Evolutionary conservation across 2,888 invertebrate genomes (phyloP).

Genomic region (Eledona agricola): DNA sequence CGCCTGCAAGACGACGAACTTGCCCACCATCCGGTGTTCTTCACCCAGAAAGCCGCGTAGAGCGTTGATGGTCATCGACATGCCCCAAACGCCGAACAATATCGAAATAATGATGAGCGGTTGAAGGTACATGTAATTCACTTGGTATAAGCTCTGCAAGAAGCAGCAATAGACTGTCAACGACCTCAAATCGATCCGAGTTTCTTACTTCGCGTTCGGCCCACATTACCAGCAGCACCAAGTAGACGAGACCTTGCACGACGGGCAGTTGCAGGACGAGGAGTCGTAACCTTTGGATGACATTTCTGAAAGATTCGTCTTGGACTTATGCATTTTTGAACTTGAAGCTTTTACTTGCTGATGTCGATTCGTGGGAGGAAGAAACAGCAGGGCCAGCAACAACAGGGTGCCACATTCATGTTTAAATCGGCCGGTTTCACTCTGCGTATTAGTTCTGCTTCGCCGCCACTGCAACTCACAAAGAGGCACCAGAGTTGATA

Average conservation of each 20-base stretch:
- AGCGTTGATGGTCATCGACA: slow-evolving; percentile 70
- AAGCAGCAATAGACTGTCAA: slow-evolving; percentile 28
- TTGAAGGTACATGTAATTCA: slow-evolving; percentile 71
- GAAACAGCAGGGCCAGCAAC: slow-evolving; percentile 76
- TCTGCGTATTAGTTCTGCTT: slow-evolving; percentile 67
- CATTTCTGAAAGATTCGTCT: slow-evolving; percentile 63
- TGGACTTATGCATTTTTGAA: background rate
- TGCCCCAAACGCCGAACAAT: slow-evolving; percentile 74
- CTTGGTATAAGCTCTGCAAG: slow-evolving; percentile 67
- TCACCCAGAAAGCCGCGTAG: slow-evolving; percentile 62
- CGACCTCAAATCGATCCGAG: slow-evolving; percentile 19
- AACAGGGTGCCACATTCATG: slow-evolving; percentile 74
- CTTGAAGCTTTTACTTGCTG: slow-evolving; percentile 62
- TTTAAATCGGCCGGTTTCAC: slow-evolving; percentile 68
- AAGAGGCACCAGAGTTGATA: slow-evolving; percentile 76
- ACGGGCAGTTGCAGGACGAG: slow-evolving; percentile 76
- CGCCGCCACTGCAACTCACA: slow-evolving; percentile 72
- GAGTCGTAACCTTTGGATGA: slow-evolving; percentile 66
- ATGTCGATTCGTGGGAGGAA: slow-evolving; percentile 68
- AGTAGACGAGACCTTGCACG: slow-evolving; percentile 71
- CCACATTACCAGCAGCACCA: slow-evolving; percentile 69
- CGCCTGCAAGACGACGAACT: slow-evolving; percentile 71
- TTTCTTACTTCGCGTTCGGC: slow-evolving; percentile 70
- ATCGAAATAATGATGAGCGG: slow-evolving; percentile 73
- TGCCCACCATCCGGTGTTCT: slow-evolving; percentile 60